Evolutionary conservation across 2,888 invertebrate genomes (phyloP), one percentile per base, ranked within the genome.

Genomic region (Drosophila lutescens): DNA sequence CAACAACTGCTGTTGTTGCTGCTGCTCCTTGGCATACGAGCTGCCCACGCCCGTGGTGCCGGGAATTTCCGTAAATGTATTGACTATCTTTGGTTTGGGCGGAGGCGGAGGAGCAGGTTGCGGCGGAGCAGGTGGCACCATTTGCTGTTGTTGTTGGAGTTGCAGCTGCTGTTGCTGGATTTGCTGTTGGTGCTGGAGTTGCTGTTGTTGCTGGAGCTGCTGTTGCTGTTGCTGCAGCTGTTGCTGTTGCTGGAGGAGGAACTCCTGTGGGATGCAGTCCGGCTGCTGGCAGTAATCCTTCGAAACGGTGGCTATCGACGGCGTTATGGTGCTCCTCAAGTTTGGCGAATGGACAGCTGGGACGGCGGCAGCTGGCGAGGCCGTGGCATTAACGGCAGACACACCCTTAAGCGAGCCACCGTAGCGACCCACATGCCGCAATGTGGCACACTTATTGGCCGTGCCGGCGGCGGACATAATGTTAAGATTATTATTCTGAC

Each of bases 271-370:
- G 74, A 91, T 86, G 75, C 91, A 91, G 73, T 92, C 91, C 30
- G 91, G 85, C 76, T 92, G 92, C 74, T 91, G 91, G 71, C 89
- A 91, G 74, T 91, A 92, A 69, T 92, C 92, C 76, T 92, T 92
- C n/a, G 91, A 92, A 38, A 92, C 92, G 8, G 92, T 92, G 44
- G 92, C 91, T 78, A 92, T 92, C 68, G 91, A 92, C 6, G 92
- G 92, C 53, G 92, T 92, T 76, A 92, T 92, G 58, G 92, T 91
- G 80, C 90, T 92, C 68, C 92, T 92, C 74, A 92, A 76, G 79
- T 92, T 91, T n/a, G 92, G 92, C 70, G 92, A 91, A 46, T 62
- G 66, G 0, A 63, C 32, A 1, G 63, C 60, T 10, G 91, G 91
- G 5, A 36, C 65, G 9, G 44, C 23, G 9, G 38, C 38, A 1